A percentile compares a stretch with the other conserved stretches of the same genome.
Conservation (phyloP, 2,113 vertebrate species). For the Ctenodactylus gundi region DNA sequence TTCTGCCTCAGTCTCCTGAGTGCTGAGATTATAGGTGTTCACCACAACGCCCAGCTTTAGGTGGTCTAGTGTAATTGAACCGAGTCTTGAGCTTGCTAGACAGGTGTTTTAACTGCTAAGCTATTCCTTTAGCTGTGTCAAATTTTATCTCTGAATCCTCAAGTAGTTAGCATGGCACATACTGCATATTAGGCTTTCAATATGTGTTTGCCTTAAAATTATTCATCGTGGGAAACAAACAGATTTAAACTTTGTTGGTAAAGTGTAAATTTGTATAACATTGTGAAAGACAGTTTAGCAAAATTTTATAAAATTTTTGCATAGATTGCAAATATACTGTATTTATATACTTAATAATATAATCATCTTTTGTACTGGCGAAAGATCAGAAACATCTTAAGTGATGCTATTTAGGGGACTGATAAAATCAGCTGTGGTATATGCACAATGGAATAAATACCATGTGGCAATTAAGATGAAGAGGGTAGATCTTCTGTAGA, state of each 20-base stretch:
- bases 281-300: constrained; percentile 38
- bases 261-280: neutral
- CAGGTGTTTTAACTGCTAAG: no score
- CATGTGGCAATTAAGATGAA: neutral
- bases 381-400: constrained; percentile 17
- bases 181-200: neutral
- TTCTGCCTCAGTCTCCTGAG: no score
- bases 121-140: no score
- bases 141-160: constrained; percentile 49
- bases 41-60: no score
- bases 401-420: neutral
- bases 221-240: neutral
- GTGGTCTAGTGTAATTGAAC: no score
- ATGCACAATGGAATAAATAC: neutral
- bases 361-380: constrained; percentile 26
- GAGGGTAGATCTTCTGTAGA: neutral
- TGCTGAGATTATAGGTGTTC: no score
- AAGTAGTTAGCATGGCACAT: constrained; percentile 18
- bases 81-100: no score
- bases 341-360: constrained; percentile 13
- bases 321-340: neutral
- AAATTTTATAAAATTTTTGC: constrained; percentile 36
- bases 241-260: neutral
- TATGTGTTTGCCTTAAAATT: constrained; percentile 50
- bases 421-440: constrained; percentile 16